phyloP scores from a whole-genome alignment of 2,888 invertebrate species.

The Drosophila histrio region DNA sequence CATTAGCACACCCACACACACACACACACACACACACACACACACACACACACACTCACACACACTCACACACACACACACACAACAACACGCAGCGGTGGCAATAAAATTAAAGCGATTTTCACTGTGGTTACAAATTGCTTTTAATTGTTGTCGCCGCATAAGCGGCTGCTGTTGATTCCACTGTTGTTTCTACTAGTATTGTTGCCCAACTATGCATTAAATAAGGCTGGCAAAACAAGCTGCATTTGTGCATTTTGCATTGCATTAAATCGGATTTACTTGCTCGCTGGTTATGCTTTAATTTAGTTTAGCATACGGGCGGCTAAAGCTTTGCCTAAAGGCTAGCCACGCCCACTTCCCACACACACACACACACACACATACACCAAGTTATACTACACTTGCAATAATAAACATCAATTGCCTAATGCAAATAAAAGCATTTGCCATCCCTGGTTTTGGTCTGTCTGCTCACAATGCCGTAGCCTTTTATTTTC shows the following conservation, averaged over 20 bases:
- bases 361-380: slow-evolving; percentile 16
- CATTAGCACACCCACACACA: background rate
- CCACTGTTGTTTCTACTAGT: background rate
- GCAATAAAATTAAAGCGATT: slow-evolving; percentile 60
- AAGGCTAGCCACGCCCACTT: slow-evolving; percentile 15
- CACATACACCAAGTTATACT: background rate
- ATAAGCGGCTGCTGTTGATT: background rate
- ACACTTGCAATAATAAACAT: slow-evolving; percentile 47
- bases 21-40: background rate
- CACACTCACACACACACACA: background rate
- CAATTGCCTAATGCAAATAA: slow-evolving; percentile 64
- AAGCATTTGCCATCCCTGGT: slow-evolving; percentile 19
- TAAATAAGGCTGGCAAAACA: slow-evolving; percentile 44
- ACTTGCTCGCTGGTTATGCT: slow-evolving; percentile 24
- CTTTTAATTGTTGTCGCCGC: slow-evolving; percentile 55
- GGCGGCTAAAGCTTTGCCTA: slow-evolving; percentile 10
- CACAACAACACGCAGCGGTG: background rate
- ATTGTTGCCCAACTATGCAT: slow-evolving; percentile 43
- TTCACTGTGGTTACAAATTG: slow-evolving; percentile 57
- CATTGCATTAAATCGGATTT: slow-evolving; percentile 54
- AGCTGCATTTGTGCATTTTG: slow-evolving; percentile 19
- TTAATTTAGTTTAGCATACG: slow-evolving; percentile 43
- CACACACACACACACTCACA: background rate
- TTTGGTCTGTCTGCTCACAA: background rate
- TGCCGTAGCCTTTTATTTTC: slow-evolving; percentile 19